Evolutionary conservation across 2,888 invertebrate genomes (phyloP).

Genomic region (Cyclophora punctaria): DNA sequence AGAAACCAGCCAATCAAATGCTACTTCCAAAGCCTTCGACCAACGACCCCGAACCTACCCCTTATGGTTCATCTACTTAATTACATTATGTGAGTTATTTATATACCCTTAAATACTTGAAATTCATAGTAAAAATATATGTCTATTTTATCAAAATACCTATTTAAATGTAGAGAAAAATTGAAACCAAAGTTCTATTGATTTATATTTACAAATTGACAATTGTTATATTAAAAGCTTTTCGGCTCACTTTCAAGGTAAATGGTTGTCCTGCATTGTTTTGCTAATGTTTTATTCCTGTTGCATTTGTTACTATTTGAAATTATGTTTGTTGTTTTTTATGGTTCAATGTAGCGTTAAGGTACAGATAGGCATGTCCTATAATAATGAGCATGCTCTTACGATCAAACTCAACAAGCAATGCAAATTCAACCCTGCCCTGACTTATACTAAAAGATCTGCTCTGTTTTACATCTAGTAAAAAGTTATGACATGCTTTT

Average conservation of each 20-base stretch:
- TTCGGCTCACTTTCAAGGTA: constrained; percentile 60
- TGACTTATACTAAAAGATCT: too few species aligned
- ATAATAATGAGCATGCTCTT: too few species aligned
- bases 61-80: constrained; percentile 37
- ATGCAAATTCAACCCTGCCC: too few species aligned
- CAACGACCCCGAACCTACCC: constrained; percentile 23
- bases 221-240: constrained; percentile 24
- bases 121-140: constrained; percentile 10
- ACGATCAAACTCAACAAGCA: too few species aligned
- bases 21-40: constrained; percentile 28
- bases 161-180: not conserved
- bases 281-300: constrained; percentile 22
- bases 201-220: constrained; percentile 7
- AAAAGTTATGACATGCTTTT: too few species aligned
- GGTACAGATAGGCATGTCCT: too few species aligned
- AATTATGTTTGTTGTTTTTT: too few species aligned
- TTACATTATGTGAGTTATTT: constrained; percentile 36
- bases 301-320: too few species aligned
- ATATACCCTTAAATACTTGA: constrained; percentile 3
- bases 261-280: constrained; percentile 45
- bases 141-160: not conserved
- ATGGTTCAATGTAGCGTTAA: too few species aligned
- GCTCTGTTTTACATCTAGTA: too few species aligned
- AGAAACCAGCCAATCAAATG: constrained; percentile 49
- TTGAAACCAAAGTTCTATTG: constrained; percentile 2